Evolutionary conservation across 2,797 vertebrate genomes (phyloP).

Genomic region (Gobionotothen gibberifrons): DNA sequence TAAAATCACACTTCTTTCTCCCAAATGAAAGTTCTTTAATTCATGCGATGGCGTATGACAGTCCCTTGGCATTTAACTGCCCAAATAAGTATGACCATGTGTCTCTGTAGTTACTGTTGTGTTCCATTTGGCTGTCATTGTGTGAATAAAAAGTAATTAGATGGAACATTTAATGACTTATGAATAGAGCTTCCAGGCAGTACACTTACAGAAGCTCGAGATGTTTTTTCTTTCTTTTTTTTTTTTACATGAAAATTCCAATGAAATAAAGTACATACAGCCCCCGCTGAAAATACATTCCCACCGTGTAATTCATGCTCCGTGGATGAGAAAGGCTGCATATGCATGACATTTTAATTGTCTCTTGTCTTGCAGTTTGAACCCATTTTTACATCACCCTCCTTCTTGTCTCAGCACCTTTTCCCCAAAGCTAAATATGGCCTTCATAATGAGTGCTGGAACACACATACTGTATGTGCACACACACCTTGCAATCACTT

Average conservation of each 20-base stretch:
- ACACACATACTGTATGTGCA: slow-evolving; percentile 7
- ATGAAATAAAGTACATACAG: slow-evolving; percentile 46
- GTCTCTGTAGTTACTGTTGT: slow-evolving; percentile 26
- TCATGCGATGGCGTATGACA: not conserved
- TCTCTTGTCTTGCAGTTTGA: slow-evolving; percentile 49
- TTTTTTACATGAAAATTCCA: slow-evolving; percentile 54
- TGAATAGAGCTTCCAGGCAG: slow-evolving; percentile 37
- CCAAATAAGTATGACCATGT: slow-evolving; percentile 15
- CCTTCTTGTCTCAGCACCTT: slow-evolving; percentile 15
- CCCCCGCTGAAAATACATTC: slow-evolving; percentile 48
- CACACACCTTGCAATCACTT: slow-evolving; percentile 25
- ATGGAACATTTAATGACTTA: slow-evolving; percentile 49
- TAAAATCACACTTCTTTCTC: not conserved
- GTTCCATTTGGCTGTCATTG: slow-evolving; percentile 40
- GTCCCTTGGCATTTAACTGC: not conserved
- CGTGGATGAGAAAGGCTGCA: slow-evolving; percentile 45
- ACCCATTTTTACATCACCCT: slow-evolving; percentile 38
- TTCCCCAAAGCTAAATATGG: slow-evolving; percentile 11
- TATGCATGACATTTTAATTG: slow-evolving; percentile 71
- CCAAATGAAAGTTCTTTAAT: not conserved
- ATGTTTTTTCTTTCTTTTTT: slow-evolving; percentile 34
- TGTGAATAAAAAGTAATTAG: slow-evolving; percentile 44
- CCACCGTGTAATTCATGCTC: slow-evolving; percentile 43
- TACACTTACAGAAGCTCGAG: slow-evolving; percentile 48
- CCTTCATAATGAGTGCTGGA: slow-evolving; percentile 32